Evolutionary conservation across 2,797 vertebrate species (phyloP), one percentile per base, ranked within the genome.

Genomic region (Manis pentadactyla): DNA sequence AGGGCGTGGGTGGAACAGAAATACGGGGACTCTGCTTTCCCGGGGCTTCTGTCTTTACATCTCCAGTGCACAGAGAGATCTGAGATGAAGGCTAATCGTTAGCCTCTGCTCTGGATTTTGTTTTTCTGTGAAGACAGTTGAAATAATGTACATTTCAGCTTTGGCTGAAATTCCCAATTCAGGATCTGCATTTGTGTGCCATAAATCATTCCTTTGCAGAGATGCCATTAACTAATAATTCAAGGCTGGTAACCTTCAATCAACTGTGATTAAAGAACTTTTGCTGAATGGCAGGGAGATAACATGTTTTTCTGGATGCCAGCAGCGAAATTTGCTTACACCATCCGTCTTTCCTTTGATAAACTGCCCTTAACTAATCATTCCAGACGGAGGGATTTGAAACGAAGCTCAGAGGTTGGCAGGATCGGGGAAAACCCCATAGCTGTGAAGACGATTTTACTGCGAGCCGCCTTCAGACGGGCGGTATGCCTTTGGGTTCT

Each of bases 201-300:
- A 95, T 94, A 96, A 95, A 97, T 97, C 92, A 93, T 46, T 42
- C 61, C 90, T 98, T 96, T 14, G 0, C 88, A 87, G 9, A 7
- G 90, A 73, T 31, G 57, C 92, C 97, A 82, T 97, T 97, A 97
- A 85, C 95, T 87, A 96, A 96, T 98, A 97, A 96, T 95, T 98
- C 97, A 97, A 90, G 86, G 85, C 66, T 81, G 86, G 73, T 94
- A 97, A 95, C 96, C 96, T 92, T 96, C 94, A 90, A 68, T 97
- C 95, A 96, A 69, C 66, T 46, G 1, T 63, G 96, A 97, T 96
- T 94, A 96, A 95, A 96, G 94, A 96, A 93, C 86, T 90, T 23
- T 12, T 9, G 11, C 96, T 71, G 95, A 96, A 34, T 92, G 95
- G 95, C 84, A 85, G 83, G 73, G 95, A 92, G 84, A 57, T 34